Conservation (phyloP, 2,113 vertebrate genomes). For the Seriola dumerili region DNA sequence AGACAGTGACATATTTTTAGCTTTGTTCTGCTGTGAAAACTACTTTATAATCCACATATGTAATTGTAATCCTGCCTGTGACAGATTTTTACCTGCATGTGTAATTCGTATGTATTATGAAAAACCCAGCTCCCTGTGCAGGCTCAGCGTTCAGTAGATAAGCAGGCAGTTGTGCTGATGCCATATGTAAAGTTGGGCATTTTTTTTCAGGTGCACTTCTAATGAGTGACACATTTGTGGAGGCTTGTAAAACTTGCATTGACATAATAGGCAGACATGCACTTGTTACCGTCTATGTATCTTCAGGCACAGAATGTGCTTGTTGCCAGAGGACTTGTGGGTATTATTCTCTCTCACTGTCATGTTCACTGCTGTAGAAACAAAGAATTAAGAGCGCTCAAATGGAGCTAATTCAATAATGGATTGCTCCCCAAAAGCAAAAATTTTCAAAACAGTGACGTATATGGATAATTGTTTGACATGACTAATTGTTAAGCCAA, state of each 20-base stretch:
- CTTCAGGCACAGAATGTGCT: slow-evolving; percentile 32
- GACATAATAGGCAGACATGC: slow-evolving; percentile 41
- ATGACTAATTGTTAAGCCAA: slow-evolving; percentile 64
- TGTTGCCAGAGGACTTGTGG: slow-evolving; percentile 39
- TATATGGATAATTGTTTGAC: slow-evolving; percentile 64
- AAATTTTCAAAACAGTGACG: slow-evolving; percentile 27
- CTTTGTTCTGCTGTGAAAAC: not conserved
- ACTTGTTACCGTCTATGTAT: slow-evolving; percentile 48
- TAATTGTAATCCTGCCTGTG: not conserved
- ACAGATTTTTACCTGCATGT: slow-evolving; percentile 19
- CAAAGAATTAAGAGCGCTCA: slow-evolving; percentile 39
- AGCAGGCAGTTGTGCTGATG: slow-evolving; percentile 51
- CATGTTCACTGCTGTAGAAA: slow-evolving; percentile 53
- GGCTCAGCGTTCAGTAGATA: not conserved
- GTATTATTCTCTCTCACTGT: slow-evolving; percentile 53
- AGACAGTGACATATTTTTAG: not conserved
- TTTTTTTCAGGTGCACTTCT: slow-evolving; percentile 22
- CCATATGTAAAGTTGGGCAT: slow-evolving; percentile 3
- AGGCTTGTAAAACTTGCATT: slow-evolving; percentile 52
- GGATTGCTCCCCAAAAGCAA: slow-evolving; percentile 35
- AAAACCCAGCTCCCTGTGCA: not conserved
- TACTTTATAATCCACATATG: not conserved
- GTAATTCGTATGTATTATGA: not conserved
- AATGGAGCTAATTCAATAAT: slow-evolving; percentile 59
- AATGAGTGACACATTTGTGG: slow-evolving; percentile 53